phyloP scores from a whole-genome alignment of 2,797 vertebrate species.

The Malurus splendens region DNA sequence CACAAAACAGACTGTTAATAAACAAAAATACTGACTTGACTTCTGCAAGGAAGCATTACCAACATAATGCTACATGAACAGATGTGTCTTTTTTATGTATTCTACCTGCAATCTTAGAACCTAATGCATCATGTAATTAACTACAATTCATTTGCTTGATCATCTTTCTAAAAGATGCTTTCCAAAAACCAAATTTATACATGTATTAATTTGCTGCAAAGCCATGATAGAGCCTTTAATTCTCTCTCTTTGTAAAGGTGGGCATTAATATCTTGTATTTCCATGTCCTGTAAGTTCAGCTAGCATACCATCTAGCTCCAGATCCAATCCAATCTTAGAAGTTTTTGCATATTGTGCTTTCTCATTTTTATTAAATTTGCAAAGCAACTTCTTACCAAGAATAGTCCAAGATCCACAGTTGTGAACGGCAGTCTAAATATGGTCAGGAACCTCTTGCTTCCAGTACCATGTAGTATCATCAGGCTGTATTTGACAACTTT shows the following conservation, averaged over 20 bases:
- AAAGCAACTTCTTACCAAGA: background rate
- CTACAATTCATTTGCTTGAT: background rate
- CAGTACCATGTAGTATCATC: background rate
- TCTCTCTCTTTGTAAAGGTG: background rate
- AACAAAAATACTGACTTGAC: background rate
- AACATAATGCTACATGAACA: background rate
- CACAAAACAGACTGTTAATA: background rate
- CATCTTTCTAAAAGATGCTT: background rate
- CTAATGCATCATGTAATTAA: background rate
- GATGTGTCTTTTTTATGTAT: background rate
- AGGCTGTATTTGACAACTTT: background rate
- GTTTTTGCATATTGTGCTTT: background rate
- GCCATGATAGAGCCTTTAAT: background rate
- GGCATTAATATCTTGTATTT: background rate
- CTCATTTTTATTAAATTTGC: background rate
- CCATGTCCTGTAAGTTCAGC: background rate
- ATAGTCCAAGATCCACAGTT: background rate
- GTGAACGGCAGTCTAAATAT: background rate
- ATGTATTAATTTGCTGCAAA: background rate
- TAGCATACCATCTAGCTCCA: background rate
- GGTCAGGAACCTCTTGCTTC: background rate
- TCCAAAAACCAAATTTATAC: background rate
- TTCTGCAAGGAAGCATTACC: background rate
- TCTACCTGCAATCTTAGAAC: background rate
- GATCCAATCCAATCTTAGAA: background rate